phyloP scores from a whole-genome alignment of 92 coral and sea anemone species.

The Porites lobata region DNA sequence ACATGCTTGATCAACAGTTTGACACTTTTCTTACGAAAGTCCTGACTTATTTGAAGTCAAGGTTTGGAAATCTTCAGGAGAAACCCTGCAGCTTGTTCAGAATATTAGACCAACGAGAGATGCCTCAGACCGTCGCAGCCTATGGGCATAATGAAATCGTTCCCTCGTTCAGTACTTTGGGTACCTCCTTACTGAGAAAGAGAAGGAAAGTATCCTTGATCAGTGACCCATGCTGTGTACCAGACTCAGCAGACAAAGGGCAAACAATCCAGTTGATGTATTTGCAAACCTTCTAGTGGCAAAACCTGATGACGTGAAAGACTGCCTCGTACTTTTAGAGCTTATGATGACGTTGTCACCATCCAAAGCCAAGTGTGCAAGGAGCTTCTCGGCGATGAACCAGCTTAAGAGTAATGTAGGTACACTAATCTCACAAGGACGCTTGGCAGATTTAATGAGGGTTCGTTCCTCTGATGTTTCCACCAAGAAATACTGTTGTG shows the following conservation, averaged over 20 bases:
- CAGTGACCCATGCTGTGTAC: slow-evolving; percentile 51
- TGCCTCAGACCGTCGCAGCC: slow-evolving; percentile 47
- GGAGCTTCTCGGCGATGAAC: slow-evolving; percentile 51
- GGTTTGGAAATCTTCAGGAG: slow-evolving; percentile 27
- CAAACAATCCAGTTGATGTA: slow-evolving; percentile 7
- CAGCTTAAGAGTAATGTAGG: slow-evolving; percentile 43
- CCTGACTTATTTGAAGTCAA: slow-evolving; percentile 14
- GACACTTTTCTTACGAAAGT: slow-evolving; percentile 35
- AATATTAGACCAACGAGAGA: slow-evolving; percentile 52
- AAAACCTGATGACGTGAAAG: slow-evolving; percentile 51
- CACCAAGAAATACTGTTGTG: slow-evolving; percentile 1
- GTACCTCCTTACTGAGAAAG: slow-evolving; percentile 32
- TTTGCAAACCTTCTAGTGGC: slow-evolving; percentile 5
- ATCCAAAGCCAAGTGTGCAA: slow-evolving; percentile 52
- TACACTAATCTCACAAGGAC: slow-evolving; percentile 20
- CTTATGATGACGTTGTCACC: slow-evolving; percentile 47
- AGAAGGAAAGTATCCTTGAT: slow-evolving; percentile 44
- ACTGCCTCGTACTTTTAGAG: slow-evolving; percentile 33
- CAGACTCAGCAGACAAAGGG: slow-evolving; percentile 45
- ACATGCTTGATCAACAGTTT: slow-evolving; percentile 16
- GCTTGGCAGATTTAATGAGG: slow-evolving; percentile 48
- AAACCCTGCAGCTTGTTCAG: slow-evolving; percentile 44
- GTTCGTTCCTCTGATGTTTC: slow-evolving; percentile 29
- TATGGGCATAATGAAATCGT: slow-evolving; percentile 52
- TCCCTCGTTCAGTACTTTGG: slow-evolving; percentile 48